These are phyloP conservation scores for Lindbergichthys nudifrons DNA, from an alignment of 2,797 vertebrate genomes.

Conservation along the genomic window DNA sequence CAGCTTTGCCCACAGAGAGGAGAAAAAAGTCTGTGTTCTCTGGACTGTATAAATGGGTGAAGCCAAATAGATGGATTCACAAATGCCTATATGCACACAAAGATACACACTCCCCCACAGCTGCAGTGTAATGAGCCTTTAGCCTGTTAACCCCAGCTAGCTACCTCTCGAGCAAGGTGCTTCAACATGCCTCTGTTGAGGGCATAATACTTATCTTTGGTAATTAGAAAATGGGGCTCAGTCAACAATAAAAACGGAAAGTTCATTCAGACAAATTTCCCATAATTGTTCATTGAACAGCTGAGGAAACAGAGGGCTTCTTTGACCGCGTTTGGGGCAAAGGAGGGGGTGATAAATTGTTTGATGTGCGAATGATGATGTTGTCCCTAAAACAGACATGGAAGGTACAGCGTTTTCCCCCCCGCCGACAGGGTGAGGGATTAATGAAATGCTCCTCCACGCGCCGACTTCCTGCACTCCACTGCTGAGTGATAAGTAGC, in stretches of 20 bases:
- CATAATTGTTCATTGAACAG: constrained; percentile 87
- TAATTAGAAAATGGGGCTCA: constrained; percentile 94
- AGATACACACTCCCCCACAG: constrained; percentile 22
- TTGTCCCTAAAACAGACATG: constrained; percentile 97
- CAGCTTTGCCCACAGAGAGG: constrained; percentile 29
- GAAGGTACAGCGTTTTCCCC: constrained; percentile 88
- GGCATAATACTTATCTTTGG: constrained; percentile 90
- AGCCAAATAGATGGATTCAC: constrained; percentile 21
- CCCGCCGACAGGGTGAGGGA: constrained; percentile 91
- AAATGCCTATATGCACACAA: constrained; percentile 23
- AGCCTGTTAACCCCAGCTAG: constrained; percentile 42
- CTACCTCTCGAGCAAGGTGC: constrained; percentile 57
- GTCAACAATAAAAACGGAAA: constrained; percentile 92
- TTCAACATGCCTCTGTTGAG: constrained; percentile 86
- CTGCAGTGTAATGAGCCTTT: constrained; percentile 44
- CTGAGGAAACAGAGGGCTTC: constrained; percentile 24
- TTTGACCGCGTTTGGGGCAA: constrained; percentile 55
- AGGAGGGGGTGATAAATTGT: constrained; percentile 92
- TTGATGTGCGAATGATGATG: constrained; percentile 95
- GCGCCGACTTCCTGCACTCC: constrained; percentile 97
- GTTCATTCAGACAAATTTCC: constrained; percentile 91
- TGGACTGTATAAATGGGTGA: constrained; percentile 24
- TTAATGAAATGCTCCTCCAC: constrained; percentile 99
- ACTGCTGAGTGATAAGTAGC: constrained; percentile 97
- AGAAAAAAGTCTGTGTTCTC: constrained; percentile 2